Evolutionary conservation across 2,113 vertebrate genomes (phyloP).

Genomic region (Alexandromys fortis): DNA sequence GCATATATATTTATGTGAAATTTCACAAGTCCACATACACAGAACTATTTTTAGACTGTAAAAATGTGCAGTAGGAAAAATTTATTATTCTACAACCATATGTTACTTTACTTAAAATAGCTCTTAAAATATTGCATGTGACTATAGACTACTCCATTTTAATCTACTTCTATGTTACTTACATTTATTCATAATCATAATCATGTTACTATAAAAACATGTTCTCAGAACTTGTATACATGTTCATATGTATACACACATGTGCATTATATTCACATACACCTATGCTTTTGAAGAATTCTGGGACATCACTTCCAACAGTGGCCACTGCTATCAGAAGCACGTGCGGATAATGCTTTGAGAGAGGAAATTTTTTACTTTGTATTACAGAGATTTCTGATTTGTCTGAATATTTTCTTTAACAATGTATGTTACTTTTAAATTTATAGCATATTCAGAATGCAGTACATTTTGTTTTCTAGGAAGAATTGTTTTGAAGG

Average conservation of each 20-base stretch:
- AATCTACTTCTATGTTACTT: conserved; percentile 27
- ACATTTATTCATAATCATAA: conserved; percentile 43
- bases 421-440: conserved; percentile 18
- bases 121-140: conserved; percentile 31
- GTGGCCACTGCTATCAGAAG: not conserved
- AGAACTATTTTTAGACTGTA: not conserved
- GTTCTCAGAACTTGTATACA: conserved; percentile 29
- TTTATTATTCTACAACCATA: not conserved
- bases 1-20: not conserved
- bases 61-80: not conserved
- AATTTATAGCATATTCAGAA: not conserved
- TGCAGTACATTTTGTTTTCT: conserved; percentile 25
- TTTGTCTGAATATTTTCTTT: conserved; percentile 45
- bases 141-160: conserved; percentile 25
- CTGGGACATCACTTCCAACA: not conserved
- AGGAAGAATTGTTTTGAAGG: conserved; percentile 5
- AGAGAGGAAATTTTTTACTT: not conserved
- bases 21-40: not conserved
- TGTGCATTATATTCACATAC: not conserved
- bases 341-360: not conserved
- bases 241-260: not conserved
- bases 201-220: conserved; percentile 53
- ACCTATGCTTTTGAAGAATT: not conserved
- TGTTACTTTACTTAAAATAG: conserved; percentile 50
- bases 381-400: conserved; percentile 44